phyloP scores from a whole-genome alignment of 2,113 vertebrate genomes.

The Spilogale gracilis region DNA sequence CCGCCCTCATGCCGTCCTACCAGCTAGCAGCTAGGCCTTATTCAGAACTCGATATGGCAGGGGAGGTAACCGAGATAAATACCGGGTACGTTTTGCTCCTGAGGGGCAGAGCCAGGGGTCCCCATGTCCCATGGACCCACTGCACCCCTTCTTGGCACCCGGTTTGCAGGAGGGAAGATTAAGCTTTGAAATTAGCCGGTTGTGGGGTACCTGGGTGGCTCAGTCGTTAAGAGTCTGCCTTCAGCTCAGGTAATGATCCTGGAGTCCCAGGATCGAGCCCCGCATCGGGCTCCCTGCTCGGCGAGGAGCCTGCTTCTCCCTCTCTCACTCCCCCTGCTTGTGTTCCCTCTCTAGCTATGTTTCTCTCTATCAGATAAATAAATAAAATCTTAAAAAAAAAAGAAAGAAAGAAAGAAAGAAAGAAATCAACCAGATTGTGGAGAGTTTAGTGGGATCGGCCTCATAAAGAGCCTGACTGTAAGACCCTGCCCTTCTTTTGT shows the following conservation, averaged over 20 bases:
- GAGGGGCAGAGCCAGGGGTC: not conserved
- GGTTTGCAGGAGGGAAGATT: not conserved
- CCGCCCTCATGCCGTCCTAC: not conserved
- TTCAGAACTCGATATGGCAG: not conserved
- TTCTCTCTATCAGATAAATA: no score
- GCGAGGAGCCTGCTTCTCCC: no score
- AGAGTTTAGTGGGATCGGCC: not conserved
- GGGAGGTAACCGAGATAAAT: not conserved
- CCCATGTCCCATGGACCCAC: accelerated
- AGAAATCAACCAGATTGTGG: not conserved
- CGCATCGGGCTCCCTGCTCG: no score
- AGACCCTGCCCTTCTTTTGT: not conserved
- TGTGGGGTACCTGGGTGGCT: no score
- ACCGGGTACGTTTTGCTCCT: not conserved
- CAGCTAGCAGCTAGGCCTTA: not conserved
- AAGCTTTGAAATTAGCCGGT: not conserved
- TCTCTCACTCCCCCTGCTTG: no score
- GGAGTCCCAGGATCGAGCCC: no score
- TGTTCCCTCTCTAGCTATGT: no score
- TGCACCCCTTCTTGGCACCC: accelerated
- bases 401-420: no score
- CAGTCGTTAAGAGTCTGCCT: no score
- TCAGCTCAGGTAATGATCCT: no score
- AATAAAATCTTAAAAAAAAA: no score
- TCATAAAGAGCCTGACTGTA: not conserved